Evolutionary conservation across 2,113 vertebrate species (phyloP).

Genomic region (Asarcornis scutulata): DNA sequence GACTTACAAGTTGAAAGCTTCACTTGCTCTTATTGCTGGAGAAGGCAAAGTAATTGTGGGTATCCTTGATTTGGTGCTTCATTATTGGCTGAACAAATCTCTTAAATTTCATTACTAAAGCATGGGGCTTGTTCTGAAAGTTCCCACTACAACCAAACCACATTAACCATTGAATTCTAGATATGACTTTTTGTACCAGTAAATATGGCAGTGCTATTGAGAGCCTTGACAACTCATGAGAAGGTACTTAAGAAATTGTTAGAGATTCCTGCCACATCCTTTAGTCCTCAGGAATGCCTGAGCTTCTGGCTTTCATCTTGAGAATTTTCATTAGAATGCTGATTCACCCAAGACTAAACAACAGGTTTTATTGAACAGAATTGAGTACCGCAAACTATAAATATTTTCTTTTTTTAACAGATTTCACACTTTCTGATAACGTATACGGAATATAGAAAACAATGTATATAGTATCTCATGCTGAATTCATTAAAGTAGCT

Average conservation of each 20-base stretch:
- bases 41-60: background rate
- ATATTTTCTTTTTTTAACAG: slow-evolving; percentile 15
- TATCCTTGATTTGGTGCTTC: slow-evolving; percentile 9
- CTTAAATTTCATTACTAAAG: slow-evolving; percentile 21
- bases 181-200: background rate
- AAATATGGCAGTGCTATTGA: background rate
- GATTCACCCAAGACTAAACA: background rate
- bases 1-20: slow-evolving; percentile 63
- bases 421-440: slow-evolving; percentile 15
- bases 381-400: background rate
- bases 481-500: slow-evolving; percentile 22
- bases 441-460: background rate
- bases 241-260: background rate
- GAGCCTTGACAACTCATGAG: background rate
- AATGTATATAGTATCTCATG: slow-evolving; percentile 32
- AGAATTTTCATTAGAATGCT: slow-evolving; percentile 5
- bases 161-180: background rate
- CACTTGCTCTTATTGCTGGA: slow-evolving; percentile 19
- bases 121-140: slow-evolving; percentile 27
- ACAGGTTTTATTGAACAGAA: slow-evolving; percentile 20
- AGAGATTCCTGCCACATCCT: background rate
- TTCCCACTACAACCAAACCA: background rate
- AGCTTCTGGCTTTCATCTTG: slow-evolving; percentile 31
- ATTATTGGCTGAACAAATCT: background rate
- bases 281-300: background rate